Conservation (phyloP, 2,888 invertebrate genomes). For the Chrysolina oricalcia region DNA sequence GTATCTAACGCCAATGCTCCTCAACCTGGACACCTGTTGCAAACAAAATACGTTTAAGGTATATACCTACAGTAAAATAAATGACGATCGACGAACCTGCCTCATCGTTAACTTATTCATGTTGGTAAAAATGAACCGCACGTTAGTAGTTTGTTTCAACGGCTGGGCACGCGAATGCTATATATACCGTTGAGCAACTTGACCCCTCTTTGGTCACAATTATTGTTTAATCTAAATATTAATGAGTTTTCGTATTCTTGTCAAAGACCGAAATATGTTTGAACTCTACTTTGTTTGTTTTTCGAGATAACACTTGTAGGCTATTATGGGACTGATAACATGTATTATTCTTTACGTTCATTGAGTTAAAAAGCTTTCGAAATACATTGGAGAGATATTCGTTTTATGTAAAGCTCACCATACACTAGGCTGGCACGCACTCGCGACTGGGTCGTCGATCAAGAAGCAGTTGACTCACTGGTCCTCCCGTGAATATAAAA, state of each 20-base stretch:
- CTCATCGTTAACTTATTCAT: constrained; percentile 51
- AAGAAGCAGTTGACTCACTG: too few relatives aligned
- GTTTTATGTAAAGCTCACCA: too few relatives aligned
- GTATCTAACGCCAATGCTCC: constrained; percentile 46
- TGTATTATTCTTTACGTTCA: not conserved
- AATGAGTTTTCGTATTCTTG: constrained; percentile 11
- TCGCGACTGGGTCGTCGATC: too few relatives aligned
- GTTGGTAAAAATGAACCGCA: not conserved
- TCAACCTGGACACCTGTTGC: constrained; percentile 46
- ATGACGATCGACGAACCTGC: constrained; percentile 43
- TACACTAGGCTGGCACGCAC: too few relatives aligned
- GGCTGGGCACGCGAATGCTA: not conserved
- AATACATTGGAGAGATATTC: too few relatives aligned
- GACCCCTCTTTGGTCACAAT: constrained; percentile 13
- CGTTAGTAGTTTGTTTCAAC: not conserved
- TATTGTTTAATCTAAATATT: constrained; percentile 1
- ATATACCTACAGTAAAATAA: not conserved
- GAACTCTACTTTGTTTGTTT: not conserved
- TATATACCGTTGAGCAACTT: constrained; percentile 9
- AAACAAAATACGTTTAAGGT: constrained; percentile 17
- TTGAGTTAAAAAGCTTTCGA: too few relatives aligned
- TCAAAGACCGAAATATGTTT: not conserved
- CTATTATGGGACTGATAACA: not conserved
- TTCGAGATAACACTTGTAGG: not conserved
- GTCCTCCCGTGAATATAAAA: too few relatives aligned